phyloP scores from a whole-genome alignment of 2,888 invertebrate species.

The Dolichomitus sp. region DNA sequence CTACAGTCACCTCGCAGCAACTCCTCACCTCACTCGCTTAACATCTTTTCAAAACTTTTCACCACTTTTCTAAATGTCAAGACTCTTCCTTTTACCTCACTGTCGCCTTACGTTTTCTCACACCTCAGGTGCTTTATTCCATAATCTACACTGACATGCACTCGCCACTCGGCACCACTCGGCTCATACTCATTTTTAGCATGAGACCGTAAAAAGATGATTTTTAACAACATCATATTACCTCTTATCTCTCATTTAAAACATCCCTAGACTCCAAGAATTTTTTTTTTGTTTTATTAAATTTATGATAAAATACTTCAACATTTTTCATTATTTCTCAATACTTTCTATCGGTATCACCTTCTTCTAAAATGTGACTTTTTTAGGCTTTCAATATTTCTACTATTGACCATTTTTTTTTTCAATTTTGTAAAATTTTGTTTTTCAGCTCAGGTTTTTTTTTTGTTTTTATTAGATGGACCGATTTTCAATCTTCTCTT shows the following conservation, averaged over 20 bases:
- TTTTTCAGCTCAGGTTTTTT: too few species aligned
- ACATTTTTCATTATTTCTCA: too few species aligned
- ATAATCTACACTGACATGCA: neutral
- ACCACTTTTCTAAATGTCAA: neutral
- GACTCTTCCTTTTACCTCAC: neutral
- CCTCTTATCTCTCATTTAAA: neutral
- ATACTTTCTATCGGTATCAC: too few species aligned
- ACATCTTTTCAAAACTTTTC: conserved; percentile 11
- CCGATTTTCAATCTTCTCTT: too few species aligned
- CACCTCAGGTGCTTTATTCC: neutral
- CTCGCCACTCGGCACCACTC: neutral
- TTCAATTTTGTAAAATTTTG: too few species aligned
- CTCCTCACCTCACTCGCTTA: neutral
- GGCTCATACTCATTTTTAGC: neutral
- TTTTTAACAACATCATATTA: neutral
- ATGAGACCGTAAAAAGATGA: neutral
- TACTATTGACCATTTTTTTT: too few species aligned
- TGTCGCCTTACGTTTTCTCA: neutral
- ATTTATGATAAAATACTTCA: too few species aligned
- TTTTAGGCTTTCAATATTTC: too few species aligned
- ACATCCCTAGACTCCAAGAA: neutral
- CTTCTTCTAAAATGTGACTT: too few species aligned
- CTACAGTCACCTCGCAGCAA: neutral
- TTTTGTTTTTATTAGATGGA: too few species aligned
- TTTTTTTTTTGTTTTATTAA: too few species aligned